Base-by-base conservation (phyloP, 2,113 vertebrate genomes). In the Pachypanchax playfairii region DNA sequence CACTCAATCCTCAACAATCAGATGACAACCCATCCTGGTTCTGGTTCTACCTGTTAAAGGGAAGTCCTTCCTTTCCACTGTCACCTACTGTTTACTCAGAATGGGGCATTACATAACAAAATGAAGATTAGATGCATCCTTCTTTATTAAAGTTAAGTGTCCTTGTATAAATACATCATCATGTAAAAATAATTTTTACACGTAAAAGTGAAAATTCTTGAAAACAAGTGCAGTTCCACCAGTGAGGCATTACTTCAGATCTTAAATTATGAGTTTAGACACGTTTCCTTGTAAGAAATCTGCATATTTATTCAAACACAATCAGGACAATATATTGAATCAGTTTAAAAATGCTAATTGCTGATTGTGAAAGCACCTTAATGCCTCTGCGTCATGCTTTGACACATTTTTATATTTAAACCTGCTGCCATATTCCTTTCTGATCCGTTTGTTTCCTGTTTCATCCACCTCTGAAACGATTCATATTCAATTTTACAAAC, bases 401-500 rank as follows among this genome's bases (percentile, higher is more conserved):
- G 62, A 82, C 75, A 81, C 77, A 70, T 26, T 63, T n/a, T 75
- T 68, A 50, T 55, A 70, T 64, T 71, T 38, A 63, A 84, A 62
- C 39, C 48, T 36, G 73, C 48, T 2, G 21, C 62, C 50, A 43
- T 36, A 25, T 66, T 41, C 4, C 48, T 70, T 60, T 53, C 54
- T 51, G 20, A 77, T 77, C 70, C 38, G 60, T 64, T 48, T 15
- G 0, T 54, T 77, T 82, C 42, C 52, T 54, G 36, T 75, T 79
- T 82, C 65, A 62, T 26, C 28, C 41, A 24, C 29, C 21, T 39
- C 48, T 49, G 43, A 73, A 70, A 73, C 70, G 70, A 82, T 82
- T 63, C 75, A 81, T 81, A 81, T 85, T 75, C 75, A 71, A 65
- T 82, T 85, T 75, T 79, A 82, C 70, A 20, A 79, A 77, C 73